Conservation (phyloP, 2,113 vertebrate species). For the Heliornis fulica region DNA sequence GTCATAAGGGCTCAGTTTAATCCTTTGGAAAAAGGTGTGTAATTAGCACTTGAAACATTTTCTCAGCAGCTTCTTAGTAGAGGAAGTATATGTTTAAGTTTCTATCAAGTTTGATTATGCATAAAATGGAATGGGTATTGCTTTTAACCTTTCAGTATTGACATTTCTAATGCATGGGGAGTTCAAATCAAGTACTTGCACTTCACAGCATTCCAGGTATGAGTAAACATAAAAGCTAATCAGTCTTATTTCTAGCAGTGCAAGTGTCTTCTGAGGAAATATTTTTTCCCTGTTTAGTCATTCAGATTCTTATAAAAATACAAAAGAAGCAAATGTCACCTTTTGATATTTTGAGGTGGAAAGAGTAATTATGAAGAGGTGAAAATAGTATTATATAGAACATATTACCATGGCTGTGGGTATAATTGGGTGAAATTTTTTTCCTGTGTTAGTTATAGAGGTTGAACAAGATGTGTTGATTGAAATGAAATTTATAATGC, state of each 20-base stretch:
- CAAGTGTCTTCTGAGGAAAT: not conserved
- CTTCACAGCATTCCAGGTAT: not conserved
- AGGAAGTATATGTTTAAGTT: not conserved
- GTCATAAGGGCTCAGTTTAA: not conserved
- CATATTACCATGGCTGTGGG: not conserved
- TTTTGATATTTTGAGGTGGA: not conserved
- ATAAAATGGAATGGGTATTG: not conserved
- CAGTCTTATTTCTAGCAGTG: not conserved
- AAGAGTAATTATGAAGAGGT: not conserved
- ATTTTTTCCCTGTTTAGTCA: not conserved
- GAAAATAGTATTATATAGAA: not conserved
- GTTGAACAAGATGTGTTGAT: not conserved
- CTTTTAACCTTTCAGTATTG: not conserved
- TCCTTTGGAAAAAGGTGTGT: not conserved
- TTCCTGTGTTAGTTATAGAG: not conserved
- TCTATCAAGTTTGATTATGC: not conserved
- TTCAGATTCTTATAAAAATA: not conserved
- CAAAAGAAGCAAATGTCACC: not conserved
- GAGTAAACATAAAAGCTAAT: not conserved
- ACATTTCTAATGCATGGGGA: not conserved
- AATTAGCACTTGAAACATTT: not conserved
- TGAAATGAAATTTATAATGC: constrained; percentile 28
- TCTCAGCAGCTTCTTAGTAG: not conserved
- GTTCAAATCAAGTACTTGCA: not conserved
- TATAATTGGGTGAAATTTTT: not conserved